Conservation (phyloP, 37 sponge, comb jelly and placozoan genomes). For the Cladorhizidae sp. region DNA sequence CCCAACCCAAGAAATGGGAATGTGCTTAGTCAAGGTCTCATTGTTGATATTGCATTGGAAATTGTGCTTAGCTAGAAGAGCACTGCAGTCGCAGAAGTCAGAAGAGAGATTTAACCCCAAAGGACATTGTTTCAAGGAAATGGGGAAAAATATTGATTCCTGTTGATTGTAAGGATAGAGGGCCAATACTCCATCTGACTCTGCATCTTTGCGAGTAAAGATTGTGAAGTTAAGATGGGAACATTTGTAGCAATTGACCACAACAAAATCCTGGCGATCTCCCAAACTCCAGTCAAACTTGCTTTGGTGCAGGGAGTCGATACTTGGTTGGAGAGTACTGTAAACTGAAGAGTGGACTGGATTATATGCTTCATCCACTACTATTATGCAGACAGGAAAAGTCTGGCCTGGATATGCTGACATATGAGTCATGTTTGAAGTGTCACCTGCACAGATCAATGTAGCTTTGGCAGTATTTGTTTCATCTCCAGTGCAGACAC, state of each 20-base stretch:
- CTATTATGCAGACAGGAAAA: background rate
- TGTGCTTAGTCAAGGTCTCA: background rate
- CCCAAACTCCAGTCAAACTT: constrained; percentile 8
- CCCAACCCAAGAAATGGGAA: constrained; percentile 18
- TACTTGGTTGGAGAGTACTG: background rate
- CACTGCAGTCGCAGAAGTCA: background rate
- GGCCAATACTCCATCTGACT: background rate
- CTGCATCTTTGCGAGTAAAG: background rate
- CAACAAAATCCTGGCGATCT: constrained; percentile 2
- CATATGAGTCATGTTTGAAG: background rate
- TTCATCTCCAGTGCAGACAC: background rate
- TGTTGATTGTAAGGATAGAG: background rate
- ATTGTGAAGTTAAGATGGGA: constrained; percentile 10
- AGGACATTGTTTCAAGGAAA: constrained; percentile 14
- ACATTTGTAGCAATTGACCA: constrained; percentile 1
- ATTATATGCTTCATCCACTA: constrained; percentile 4
- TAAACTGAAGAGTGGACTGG: constrained; percentile 16
- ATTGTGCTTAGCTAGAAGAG: background rate
- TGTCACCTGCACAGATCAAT: background rate
- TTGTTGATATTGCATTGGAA: constrained; percentile 5
- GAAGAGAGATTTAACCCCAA: background rate
- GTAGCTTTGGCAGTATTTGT: background rate
- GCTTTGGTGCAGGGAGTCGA: background rate
- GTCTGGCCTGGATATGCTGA: constrained; percentile 4
- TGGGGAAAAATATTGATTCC: background rate